A percentile compares a stretch with the other conserved stretches of the same genome.
These are phyloP conservation scores for Neuroscelio doddi DNA, from an alignment of 2,888 invertebrate species.

Conservation along the genomic window DNA sequence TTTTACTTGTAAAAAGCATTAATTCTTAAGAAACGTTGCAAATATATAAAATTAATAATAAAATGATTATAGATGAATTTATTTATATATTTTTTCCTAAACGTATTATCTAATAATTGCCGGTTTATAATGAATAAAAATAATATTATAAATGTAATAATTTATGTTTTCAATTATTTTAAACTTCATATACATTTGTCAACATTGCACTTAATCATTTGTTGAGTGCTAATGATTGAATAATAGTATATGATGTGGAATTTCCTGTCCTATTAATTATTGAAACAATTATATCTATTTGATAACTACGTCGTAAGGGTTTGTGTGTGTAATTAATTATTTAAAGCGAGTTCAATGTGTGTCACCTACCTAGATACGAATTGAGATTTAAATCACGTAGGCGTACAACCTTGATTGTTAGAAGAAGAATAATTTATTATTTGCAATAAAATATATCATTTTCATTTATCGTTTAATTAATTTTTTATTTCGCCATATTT, in stretches of 20 bases:
- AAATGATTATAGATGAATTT: no score
- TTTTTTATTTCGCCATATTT: no score
- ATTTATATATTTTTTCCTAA: no score
- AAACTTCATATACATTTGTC: no score
- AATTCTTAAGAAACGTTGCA: background rate
- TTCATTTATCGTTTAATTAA: no score
- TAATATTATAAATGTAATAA: no score
- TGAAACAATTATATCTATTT: background rate
- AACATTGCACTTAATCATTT: no score
- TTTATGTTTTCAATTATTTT: no score
- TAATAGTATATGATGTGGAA: background rate
- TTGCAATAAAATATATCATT: no score
- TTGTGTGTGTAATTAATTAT: background rate
- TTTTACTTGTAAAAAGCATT: background rate
- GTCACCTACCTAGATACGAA: background rate
- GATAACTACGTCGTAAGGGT: background rate
- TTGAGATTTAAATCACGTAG: slow-evolving; percentile 4
- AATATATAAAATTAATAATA: background rate
- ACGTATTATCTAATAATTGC: no score
- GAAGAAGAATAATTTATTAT: no score
- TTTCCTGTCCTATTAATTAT: background rate
- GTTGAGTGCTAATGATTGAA: background rate
- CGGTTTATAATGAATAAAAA: no score
- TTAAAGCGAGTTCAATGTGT: background rate
- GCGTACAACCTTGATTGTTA: background rate